A percentile compares a stretch with the other conserved stretches of the same genome.
Conservation (phyloP, 2,113 vertebrate genomes). For the Siniperca knerii region DNA sequence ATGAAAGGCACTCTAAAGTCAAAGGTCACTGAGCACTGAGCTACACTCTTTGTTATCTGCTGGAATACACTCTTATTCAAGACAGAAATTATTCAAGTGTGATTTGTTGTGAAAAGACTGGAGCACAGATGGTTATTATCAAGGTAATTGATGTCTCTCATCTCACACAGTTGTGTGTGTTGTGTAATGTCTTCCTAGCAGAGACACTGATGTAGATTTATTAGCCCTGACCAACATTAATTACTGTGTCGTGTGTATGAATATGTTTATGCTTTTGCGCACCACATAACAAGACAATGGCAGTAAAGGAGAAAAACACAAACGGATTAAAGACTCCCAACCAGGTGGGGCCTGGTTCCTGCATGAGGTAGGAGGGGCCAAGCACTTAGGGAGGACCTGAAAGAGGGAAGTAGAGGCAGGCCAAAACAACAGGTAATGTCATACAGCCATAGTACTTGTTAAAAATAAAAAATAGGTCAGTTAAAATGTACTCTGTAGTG, state of each 20-base stretch:
- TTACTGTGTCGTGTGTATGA: background rate
- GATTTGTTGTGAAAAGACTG: background rate
- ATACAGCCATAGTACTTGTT: too few species aligned
- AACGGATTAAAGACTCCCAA: too few species aligned
- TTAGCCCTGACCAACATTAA: background rate
- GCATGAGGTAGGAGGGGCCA: too few species aligned
- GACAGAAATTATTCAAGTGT: background rate
- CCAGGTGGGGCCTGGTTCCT: too few species aligned
- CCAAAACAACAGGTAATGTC: too few species aligned
- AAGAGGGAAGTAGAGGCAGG: too few species aligned
- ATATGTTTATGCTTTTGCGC: background rate
- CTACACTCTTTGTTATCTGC: background rate
- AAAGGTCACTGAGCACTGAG: background rate
- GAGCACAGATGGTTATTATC: background rate
- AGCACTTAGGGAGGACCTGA: too few species aligned
- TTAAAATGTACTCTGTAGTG: too few species aligned
- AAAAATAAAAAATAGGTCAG: too few species aligned
- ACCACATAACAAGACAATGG: background rate
- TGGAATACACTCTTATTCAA: background rate
- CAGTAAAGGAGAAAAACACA: background rate
- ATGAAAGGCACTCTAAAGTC: background rate
- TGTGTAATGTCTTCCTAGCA: background rate
- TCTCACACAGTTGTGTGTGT: background rate
- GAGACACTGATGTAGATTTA: background rate
- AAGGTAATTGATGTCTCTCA: background rate